Evolutionary conservation across 2,888 invertebrate genomes (phyloP).

Genomic region (Myopa tessellatipennis): DNA sequence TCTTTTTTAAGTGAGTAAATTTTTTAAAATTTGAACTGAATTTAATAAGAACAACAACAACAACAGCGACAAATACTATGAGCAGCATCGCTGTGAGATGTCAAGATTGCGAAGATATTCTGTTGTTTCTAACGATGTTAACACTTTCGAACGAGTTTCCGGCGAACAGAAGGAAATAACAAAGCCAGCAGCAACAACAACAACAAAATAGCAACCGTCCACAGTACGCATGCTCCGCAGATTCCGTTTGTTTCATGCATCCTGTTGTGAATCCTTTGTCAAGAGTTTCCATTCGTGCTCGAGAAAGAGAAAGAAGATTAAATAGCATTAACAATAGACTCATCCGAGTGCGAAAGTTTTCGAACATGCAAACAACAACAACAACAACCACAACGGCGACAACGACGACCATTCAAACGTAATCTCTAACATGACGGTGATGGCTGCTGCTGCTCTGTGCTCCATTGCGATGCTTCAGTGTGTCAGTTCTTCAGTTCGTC

Average conservation of each 20-base stretch:
- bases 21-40: too few species aligned
- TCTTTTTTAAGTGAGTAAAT: too few species aligned
- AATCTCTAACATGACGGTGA: neutral
- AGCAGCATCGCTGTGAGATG: too few species aligned
- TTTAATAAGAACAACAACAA: neutral
- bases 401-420: neutral
- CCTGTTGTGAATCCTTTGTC: neutral
- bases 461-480: constrained; percentile 4
- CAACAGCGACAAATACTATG: neutral
- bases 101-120: too few species aligned
- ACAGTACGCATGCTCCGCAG: constrained; percentile 24
- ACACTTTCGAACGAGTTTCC: too few species aligned
- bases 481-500: constrained; percentile 33
- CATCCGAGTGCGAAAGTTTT: constrained; percentile 2
- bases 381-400: neutral
- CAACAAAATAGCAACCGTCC: neutral
- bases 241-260: constrained; percentile 7
- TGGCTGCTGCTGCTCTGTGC: neutral
- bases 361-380: neutral
- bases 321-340: neutral
- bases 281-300: too few species aligned
- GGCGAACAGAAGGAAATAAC: neutral
- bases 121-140: too few species aligned
- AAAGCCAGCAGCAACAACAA: neutral
- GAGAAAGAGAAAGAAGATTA: too few species aligned